Base-by-base conservation (phyloP, 2,797 vertebrate genomes). In the Moxostoma hubbsi region DNA sequence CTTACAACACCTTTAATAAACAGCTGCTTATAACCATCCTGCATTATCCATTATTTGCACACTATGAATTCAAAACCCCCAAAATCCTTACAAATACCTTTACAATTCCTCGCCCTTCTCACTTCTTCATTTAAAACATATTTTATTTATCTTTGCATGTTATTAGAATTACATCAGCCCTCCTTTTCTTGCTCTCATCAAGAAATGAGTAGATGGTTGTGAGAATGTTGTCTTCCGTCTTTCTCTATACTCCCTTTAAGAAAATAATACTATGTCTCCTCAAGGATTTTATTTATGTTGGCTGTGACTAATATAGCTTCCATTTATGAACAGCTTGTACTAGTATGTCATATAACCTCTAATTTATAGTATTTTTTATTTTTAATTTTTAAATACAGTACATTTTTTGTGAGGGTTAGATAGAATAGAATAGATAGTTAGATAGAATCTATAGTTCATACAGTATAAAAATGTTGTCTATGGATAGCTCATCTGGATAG, bases 111-210 rank as follows among this genome's bases (percentile, higher is more conserved):
- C 47, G 15, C 65, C 18, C 11, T 59, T 53, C 43, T 57, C 7
- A 64, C 61, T 16, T 77, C 58, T 81, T 82, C 61, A 59, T 62
- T 49, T 67, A 16, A 59, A 13, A 57, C 18, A 15, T 58, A 59
- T 69, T 9, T 77, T 9, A 72, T 75, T 81, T 79, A 15, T 53
- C 62, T 53, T 64, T 6, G 62, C 36, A 6, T 45, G 6, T 66
- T 10, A 45, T 58, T 76, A 4, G n/a, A 18, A 6, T 12, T 62
- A 63, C 9, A 11, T 43, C 3, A 69, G 1, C 18, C 13, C 46
- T 59, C 3, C 2, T 65, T 53, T 51, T 50, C 24, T 2, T 57
- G 5, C 43, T 57, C 15, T 47, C 4, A 16, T 47, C 5, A 16
- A 71, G 6, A 47, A 58, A 18, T 47, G 7, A 6, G 43, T 47